Evolutionary conservation across 2,113 vertebrate species (phyloP), one percentile per base, ranked within the genome.

Genomic region (Parotia lawesii): DNA sequence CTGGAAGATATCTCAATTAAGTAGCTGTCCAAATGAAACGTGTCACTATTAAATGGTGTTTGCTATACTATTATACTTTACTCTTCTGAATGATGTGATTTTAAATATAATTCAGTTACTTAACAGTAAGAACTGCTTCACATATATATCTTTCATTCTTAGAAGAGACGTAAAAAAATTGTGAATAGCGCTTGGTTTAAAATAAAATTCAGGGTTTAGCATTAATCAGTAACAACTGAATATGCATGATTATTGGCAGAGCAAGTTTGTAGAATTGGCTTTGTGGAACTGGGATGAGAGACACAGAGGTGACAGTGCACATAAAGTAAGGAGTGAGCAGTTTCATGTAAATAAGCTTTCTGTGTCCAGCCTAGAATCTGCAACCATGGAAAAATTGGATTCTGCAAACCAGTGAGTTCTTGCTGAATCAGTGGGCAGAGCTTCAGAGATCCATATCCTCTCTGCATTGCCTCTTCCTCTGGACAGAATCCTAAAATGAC

Each of bases 1-100:
- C 90, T 88, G 71, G 92, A 97, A 96, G 93, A 96, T 95, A 90
- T 93, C 95, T 96, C 93, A 97, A 93, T 97, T 95, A 97, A 83
- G 74, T 87, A 58, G 83, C 65, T 94, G 84, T 92, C 95, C 92
- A 91, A 94, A 93, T 82, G 94, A 94, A 95, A 91, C 37, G 27
- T 91, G 85, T 89, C 91, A 70, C 69, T 93, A 70, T 70, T 92
- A 93, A 86, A 93, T 90, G 60, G 57, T 94, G 60, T 95, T 97
- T 95, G 61, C 72, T 74, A 66, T 42, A 79, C 74, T 91, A 83
- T 83, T 94, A 77, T 79, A 74, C 65, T 94, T 94, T 71, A 87
- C 22, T 89, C 14, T 83, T 88, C 87, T 71, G 72, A 95, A 86
- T 84, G 44, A 80, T 72, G 64, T 42, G 27, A 86, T 93, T 93